A percentile compares a stretch with the other conserved stretches of the same genome.
phyloP scores from a whole-genome alignment of 2,113 vertebrate species.

The Colistium nudipinnis region DNA sequence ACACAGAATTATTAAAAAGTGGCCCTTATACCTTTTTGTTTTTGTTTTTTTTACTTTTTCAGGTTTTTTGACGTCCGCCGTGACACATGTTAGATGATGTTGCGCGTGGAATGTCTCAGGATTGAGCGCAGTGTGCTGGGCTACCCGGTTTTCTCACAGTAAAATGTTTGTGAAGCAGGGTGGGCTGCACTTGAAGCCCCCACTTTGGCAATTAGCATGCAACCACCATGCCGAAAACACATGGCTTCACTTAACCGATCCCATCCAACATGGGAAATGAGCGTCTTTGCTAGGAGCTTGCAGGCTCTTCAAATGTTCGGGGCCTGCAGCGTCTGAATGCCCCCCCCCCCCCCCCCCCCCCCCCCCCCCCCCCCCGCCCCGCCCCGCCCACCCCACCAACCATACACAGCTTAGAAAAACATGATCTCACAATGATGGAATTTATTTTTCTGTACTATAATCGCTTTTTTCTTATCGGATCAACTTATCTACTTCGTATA shows the following conservation, averaged over 20 bases:
- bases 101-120: too few relatives aligned
- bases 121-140: constrained; percentile 32
- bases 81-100: neutral
- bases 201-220: constrained; percentile 69
- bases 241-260: constrained; percentile 79
- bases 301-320: constrained; percentile 23
- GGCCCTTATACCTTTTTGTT: neutral
- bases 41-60: neutral
- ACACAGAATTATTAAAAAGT: neutral
- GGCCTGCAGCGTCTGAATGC: constrained; percentile 43
- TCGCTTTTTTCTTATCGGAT: constrained; percentile 49
- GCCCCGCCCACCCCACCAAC: neutral
- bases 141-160: constrained; percentile 63
- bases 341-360: constrained; percentile 27
- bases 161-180: constrained; percentile 65
- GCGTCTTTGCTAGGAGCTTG: constrained; percentile 40
- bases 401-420: constrained; percentile 63
- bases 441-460: constrained; percentile 38
- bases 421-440: constrained; percentile 52
- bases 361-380: constrained; percentile 15
- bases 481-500: constrained; percentile 29
- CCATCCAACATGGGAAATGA: constrained; percentile 75
- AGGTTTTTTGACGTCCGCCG: constrained; percentile 28
- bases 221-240: constrained; percentile 67
- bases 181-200: constrained; percentile 57